Evolutionary conservation across 2,113 vertebrate species (phyloP), one percentile per base, ranked within the genome.

Genomic region (Hippocampus mohnikei): DNA sequence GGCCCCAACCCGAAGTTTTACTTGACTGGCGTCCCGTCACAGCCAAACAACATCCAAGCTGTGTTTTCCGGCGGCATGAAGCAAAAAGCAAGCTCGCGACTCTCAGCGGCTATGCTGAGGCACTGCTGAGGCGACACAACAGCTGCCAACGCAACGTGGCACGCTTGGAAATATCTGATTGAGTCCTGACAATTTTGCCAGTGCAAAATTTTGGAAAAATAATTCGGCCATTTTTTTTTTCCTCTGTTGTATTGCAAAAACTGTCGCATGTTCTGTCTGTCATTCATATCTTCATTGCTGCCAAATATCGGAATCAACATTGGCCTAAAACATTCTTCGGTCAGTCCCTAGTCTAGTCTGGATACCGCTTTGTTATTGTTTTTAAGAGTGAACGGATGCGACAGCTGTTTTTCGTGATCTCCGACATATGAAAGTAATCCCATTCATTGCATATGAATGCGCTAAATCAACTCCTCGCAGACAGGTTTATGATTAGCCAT

Each of bases 91-190:
- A 27, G 75, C 77, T 79, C 77, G 82, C 72, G 74, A 77, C 71
- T 83, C 80, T 81, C 72, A 16, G 50, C 78, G 65, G 72, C 79
- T 77, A 78, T 84, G n/a, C n/a, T 83, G 81, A 81, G 76, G 71
- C 73, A 41, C 73, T 20, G 46, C 66, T 76, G 76, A 80, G 80
- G 87, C 27, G 56, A 84, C 70, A 72, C 77, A 86, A 84, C 84
- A 83, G 88, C 82, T 89, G 82, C 76, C 81, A 83, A 46, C 73
- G 70, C 78, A 77, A 80, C 80, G 76, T 67, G 72, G 77, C 77
- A 81, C 58, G 61, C 73, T 84, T 59, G 73, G 72, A 87, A 85
- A 88, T 74, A 87, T 86, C 71, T 79, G 81, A 83, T 86, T 81
- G 79, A 81, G 81, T 87, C 77, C 66, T 59, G 73, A 72, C 75